Percentiles rank a stretch among this genome's conserved stretches.
Evolutionary conservation across 2,888 invertebrate species (phyloP).

Genomic region (Invenusta paracnida): DNA sequence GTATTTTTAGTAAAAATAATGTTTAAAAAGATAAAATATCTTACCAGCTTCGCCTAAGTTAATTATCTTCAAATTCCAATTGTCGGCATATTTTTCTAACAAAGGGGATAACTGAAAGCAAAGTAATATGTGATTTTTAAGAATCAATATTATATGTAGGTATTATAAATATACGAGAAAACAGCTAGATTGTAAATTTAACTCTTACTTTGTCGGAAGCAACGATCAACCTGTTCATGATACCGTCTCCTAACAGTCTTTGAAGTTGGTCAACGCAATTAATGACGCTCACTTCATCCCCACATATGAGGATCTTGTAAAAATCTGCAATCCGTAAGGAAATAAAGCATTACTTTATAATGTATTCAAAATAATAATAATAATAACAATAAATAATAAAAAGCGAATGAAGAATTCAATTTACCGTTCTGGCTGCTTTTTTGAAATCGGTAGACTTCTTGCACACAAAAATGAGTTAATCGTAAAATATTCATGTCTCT

Average conservation of each 20-base stretch:
- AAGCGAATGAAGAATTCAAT: too few species aligned
- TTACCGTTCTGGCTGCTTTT: neutral
- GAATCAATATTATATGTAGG: too few species aligned
- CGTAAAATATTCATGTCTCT: neutral
- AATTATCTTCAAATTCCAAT: neutral
- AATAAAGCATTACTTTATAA: too few species aligned
- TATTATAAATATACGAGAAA: too few species aligned
- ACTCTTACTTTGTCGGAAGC: neutral
- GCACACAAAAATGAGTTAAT: neutral
- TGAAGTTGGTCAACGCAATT: neutral
- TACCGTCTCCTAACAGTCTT: neutral
- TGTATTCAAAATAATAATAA: neutral
- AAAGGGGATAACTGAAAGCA: neutral
- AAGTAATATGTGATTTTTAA: too few species aligned
- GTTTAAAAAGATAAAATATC: too few species aligned
- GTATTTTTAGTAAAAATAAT: too few species aligned
- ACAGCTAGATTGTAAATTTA: too few species aligned
- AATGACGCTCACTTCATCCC: neutral
- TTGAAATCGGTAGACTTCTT: neutral
- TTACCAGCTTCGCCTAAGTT: neutral
- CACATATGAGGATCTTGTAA: neutral
- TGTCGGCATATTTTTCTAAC: neutral
- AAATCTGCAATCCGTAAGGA: too few species aligned
- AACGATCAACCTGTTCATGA: neutral
- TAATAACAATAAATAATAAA: neutral